Conservation (phyloP, 2,113 vertebrate species). For the Neolamprologus toae region DNA sequence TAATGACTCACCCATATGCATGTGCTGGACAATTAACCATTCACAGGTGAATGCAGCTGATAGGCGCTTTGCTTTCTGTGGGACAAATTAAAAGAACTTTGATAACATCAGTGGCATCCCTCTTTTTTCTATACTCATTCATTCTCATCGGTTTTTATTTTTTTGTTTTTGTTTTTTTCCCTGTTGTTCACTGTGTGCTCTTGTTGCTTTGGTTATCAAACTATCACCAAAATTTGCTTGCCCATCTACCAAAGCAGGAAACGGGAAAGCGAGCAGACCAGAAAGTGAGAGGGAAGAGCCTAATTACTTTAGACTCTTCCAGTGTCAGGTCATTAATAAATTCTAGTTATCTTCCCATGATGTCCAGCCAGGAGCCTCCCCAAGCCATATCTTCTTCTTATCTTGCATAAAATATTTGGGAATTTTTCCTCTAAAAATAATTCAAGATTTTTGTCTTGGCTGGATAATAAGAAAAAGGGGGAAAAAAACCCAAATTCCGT, state of each 20-base stretch:
- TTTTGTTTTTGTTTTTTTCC: background rate
- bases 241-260: conserved; percentile 75
- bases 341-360: conserved; percentile 86
- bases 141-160: conserved; percentile 39
- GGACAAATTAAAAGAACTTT: conserved; percentile 82
- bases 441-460: conserved; percentile 76
- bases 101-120: conserved; percentile 86
- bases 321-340: conserved; percentile 99
- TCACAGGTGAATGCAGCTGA: conserved; percentile 98
- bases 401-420: conserved; percentile 92
- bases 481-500: conserved; percentile 7
- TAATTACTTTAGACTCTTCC: conserved; percentile 89
- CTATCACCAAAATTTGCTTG: conserved; percentile 95
- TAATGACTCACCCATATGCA: conserved; percentile 91
- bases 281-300: conserved; percentile 67
- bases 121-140: conserved; percentile 67
- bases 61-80: conserved; percentile 78
- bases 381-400: conserved; percentile 79
- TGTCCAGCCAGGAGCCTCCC: conserved; percentile 73
- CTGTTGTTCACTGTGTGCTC: conserved; percentile 58
- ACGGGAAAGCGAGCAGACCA: background rate
- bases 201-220: conserved; percentile 91
- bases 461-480: conserved; percentile 72
- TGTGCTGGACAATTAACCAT: conserved; percentile 91
- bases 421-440: conserved; percentile 79